Base-by-base conservation (phyloP, 2,888 invertebrate genomes). In the Chrysodeixis includens region DNA sequence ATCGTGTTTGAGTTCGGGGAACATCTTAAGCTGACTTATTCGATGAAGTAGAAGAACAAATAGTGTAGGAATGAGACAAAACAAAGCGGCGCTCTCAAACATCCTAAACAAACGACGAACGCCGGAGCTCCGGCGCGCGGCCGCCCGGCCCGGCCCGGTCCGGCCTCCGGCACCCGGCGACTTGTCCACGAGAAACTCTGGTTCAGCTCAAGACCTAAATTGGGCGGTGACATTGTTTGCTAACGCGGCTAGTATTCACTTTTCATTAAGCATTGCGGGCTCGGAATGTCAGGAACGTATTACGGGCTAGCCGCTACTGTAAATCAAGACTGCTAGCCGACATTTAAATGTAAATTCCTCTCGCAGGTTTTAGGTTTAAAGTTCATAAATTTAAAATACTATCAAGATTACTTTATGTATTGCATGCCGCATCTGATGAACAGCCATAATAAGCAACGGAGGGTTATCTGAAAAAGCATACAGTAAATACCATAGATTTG, bases 51-150 rank as follows among this genome's bases (percentile, higher is more conserved):
- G 75, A 69, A 71, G 71, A 69, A 65, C 84, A 86, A 85, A 83
- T 82, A 81, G 71, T 52, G 65, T 66, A 66, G 75, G 73, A 75
- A 76, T 82, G 75, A 78, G 77, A 77, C 79, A 85, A 83, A 81
- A 79, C 85, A 76, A 70, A 74, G 75, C 70, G 74, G 63, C 74
- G 61, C 68, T 68, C 30, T 76, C 84, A 87, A 84, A 87, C 85
- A 87, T 80, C 87, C 88, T 86, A 81, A 85, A 79, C 86, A 88
- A 86, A 87, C 86, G 68, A 74, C 62, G 40, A 14, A 74, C 60
- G n/a, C 40, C 40, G 40, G 4, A 65, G 66, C 73, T 70, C 44
- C 70, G 30, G 76, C 26, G 44, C 58, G 59, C 53, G 44, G 63
- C 52, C 49, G 60, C 59, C 20, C 60, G 62, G 54, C 40, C 68